Evolutionary conservation across 2,797 vertebrate species (phyloP).

Genomic region (Protonibea diacanthus): DNA sequence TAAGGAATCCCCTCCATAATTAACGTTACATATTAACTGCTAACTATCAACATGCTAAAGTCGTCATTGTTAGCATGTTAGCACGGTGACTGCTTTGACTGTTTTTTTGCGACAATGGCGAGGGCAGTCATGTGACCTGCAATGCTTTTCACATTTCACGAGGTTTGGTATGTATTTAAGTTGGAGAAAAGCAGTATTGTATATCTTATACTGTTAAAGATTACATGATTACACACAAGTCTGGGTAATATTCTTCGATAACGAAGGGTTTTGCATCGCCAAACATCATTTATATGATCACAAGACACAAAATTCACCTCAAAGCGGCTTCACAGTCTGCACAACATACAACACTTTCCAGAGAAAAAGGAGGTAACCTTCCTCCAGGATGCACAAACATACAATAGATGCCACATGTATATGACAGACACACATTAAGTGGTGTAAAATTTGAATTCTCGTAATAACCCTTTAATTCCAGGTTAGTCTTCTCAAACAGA

Average conservation of each 20-base stretch:
- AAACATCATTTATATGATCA: not conserved
- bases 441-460: not conserved
- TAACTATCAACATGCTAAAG: not conserved
- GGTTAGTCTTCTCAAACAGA: not conserved
- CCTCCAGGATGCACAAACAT: not conserved
- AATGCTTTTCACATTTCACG: no score
- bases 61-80: no score
- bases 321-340: not conserved
- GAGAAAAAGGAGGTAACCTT: no score
- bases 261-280: not conserved
- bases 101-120: no score
- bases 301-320: not conserved
- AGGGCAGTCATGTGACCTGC: no score
- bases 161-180: no score
- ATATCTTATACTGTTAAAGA: not conserved
- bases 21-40: not conserved
- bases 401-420: not conserved
- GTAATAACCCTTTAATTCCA: no score
- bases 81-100: no score
- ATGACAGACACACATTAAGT: not conserved
- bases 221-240: not conserved
- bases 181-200: not conserved
- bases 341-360: not conserved
- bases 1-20: not conserved
- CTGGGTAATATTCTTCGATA: not conserved